These are phyloP conservation scores for Brachionus angularis DNA, from an alignment of 1,140 invertebrate species.

Conservation along the genomic window DNA sequence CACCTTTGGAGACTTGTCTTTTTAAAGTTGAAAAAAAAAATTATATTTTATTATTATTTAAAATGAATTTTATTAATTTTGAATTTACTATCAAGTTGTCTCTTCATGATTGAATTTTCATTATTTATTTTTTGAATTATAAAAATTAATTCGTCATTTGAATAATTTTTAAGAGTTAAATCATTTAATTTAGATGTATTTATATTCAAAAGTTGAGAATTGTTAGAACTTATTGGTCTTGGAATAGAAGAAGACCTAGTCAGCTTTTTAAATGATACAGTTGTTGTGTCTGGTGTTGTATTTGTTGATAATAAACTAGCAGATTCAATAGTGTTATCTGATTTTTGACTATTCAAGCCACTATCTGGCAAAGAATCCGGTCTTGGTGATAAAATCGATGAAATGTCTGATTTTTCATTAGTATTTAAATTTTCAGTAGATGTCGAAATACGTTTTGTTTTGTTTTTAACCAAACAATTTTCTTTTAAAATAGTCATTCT, in stretches of 20 bases:
- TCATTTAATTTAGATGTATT: neutral
- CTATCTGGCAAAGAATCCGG: neutral
- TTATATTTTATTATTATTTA: no score
- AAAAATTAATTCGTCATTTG: neutral
- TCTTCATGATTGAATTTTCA: slow-evolving; percentile 16
- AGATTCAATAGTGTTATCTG: slow-evolving; percentile 15
- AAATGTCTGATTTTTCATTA: neutral
- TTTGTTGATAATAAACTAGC: no score
- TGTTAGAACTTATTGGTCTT: neutral
- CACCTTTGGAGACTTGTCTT: slow-evolving; percentile 17
- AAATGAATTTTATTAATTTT: neutral
- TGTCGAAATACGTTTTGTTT: neutral
- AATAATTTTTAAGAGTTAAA: slow-evolving; percentile 25
- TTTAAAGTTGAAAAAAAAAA: neutral
- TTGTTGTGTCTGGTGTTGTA: neutral
- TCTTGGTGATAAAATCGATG: neutral
- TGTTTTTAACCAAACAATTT: neutral
- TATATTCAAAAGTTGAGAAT: no score
- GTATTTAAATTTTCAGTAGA: slow-evolving; percentile 17
- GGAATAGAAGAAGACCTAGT: neutral
- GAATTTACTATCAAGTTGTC: slow-evolving; percentile 21
- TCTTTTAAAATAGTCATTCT: slow-evolving; percentile 23
- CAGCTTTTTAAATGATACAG: neutral
- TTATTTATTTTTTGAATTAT: slow-evolving; percentile 2
- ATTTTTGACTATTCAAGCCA: slow-evolving; percentile 28